Conservation (phyloP, 1,140 invertebrate genomes). For the Euglossa dilemma region DNA sequence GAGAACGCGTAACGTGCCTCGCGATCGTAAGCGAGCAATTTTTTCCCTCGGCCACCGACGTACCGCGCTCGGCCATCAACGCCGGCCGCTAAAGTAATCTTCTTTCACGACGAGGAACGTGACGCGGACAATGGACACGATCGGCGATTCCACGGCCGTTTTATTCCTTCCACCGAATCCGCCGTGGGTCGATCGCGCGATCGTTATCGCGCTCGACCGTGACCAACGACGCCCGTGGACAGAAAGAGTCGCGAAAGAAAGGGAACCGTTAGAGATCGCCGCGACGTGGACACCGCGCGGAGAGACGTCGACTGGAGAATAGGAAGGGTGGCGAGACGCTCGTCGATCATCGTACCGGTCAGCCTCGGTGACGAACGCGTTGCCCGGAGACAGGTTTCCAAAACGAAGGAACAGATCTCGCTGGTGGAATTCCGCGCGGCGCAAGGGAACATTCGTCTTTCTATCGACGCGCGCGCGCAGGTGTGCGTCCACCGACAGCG, state of each 20-base stretch:
- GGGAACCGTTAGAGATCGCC: no score
- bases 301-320: no score
- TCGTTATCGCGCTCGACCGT: background rate
- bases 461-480: background rate
- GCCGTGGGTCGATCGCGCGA: background rate
- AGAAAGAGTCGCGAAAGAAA: no score
- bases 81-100: conserved; percentile 32
- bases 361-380: background rate
- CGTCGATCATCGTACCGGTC: background rate
- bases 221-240: background rate
- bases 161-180: background rate
- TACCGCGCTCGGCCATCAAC: background rate
- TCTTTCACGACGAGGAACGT: conserved; percentile 38
- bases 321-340: background rate
- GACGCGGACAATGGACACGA: conserved; percentile 36
- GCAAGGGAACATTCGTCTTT: background rate
- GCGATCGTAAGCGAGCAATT: conserved; percentile 44
- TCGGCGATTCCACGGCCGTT: conserved; percentile 9
- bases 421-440: background rate
- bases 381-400: background rate
- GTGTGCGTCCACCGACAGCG: background rate
- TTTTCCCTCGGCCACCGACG: background rate
- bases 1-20: conserved; percentile 49
- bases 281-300: no score
- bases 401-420: background rate